Percentiles rank a stretch among this genome's conserved stretches.
Conservation (phyloP, 2,797 vertebrate genomes). For the Thamnophis elegans region DNA sequence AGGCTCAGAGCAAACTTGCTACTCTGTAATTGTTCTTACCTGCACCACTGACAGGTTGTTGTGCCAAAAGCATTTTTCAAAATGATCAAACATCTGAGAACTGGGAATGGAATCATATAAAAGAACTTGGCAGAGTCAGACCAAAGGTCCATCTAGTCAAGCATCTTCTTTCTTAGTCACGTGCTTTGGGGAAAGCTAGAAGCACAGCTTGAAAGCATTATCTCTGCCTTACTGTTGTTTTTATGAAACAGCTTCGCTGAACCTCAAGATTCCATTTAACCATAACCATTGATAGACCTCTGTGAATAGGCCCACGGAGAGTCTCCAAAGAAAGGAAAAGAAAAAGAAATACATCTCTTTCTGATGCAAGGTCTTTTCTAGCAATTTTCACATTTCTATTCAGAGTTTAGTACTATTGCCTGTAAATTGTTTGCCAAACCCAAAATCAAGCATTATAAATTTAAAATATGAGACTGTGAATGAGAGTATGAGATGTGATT, state of each 20-base stretch:
- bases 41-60: not conserved
- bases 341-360: slow-evolving; percentile 5
- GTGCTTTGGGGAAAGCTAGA: not conserved
- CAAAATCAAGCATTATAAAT: slow-evolving; percentile 29
- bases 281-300: not conserved
- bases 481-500: not conserved
- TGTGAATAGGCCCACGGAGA: not conserved
- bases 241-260: not conserved
- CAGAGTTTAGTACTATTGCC: not conserved
- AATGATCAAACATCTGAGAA: not conserved
- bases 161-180: not conserved
- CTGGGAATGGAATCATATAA: not conserved
- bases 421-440: slow-evolving; percentile 10
- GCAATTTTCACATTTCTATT: not conserved
- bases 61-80: not conserved
- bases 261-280: not conserved
- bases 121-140: not conserved
- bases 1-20: not conserved
- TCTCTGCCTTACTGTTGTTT: not conserved
- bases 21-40: not conserved
- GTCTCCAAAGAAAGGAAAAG: not conserved
- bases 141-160: not conserved
- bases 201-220: not conserved
- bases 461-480: not conserved
- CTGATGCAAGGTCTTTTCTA: slow-evolving; percentile 12